phyloP scores from a whole-genome alignment of 2,797 vertebrate genomes.

The Arnoldichthys spilopterus region DNA sequence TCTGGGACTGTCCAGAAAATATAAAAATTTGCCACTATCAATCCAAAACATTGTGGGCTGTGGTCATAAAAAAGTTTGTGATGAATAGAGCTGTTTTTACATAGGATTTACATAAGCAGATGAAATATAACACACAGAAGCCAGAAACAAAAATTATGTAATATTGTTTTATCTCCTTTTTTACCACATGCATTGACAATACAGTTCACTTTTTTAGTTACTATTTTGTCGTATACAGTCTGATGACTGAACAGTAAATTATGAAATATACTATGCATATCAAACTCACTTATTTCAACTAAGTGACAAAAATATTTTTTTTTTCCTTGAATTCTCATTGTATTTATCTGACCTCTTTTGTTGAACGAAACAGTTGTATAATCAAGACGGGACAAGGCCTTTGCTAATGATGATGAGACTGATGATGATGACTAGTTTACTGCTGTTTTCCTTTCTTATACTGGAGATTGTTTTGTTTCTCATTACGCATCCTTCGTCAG shows the following conservation, averaged over 20 bases:
- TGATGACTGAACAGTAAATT: too few species aligned
- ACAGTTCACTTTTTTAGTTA: too few species aligned
- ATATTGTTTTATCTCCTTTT: background rate
- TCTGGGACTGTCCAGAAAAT: too few species aligned
- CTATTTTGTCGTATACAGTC: too few species aligned
- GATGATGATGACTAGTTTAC: conserved; percentile 66
- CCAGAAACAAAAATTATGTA: too few species aligned
- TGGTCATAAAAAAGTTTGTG: too few species aligned
- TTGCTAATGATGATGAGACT: conserved; percentile 56
- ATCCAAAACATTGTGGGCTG: too few species aligned
- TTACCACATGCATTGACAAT: background rate
- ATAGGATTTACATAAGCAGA: too few species aligned
- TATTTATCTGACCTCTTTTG: conserved; percentile 66
- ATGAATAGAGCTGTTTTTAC: too few species aligned
- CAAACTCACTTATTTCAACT: background rate
- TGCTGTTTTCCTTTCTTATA: conserved; percentile 44
- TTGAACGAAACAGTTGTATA: conserved; percentile 53
- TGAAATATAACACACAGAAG: too few species aligned
- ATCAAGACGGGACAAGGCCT: conserved; percentile 44
- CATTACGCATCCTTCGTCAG: conserved; percentile 59
- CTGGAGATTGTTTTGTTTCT: conserved; percentile 58
- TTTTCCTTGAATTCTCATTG: conserved; percentile 20
- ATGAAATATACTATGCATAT: background rate
- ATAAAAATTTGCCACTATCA: too few species aligned
- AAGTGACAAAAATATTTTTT: background rate